Evolutionary conservation across 1,140 invertebrate species (phyloP).

Genomic region (Berghia stephanieae): DNA sequence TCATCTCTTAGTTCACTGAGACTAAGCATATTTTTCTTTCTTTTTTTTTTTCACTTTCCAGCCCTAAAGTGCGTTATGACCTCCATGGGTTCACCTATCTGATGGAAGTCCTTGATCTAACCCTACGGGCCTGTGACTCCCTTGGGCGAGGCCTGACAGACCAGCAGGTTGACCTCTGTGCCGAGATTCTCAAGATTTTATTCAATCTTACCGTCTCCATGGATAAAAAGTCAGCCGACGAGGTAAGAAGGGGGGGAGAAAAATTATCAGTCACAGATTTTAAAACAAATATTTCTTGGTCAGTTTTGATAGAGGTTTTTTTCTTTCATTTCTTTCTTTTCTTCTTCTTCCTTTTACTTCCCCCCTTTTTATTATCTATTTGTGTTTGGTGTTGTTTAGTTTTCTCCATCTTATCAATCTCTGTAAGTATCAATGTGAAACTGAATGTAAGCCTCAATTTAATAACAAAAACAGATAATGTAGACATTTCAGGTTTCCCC

Average conservation of each 20-base stretch:
- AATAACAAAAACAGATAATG: too few relatives aligned
- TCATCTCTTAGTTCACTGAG: too few relatives aligned
- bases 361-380: too few relatives aligned
- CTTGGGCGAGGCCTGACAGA: constrained; percentile 64
- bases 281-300: neutral
- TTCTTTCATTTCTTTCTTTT: too few relatives aligned
- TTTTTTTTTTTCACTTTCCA: constrained; percentile 50
- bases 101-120: constrained; percentile 81
- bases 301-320: too few relatives aligned
- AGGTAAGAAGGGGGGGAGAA: constrained; percentile 50
- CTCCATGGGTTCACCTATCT: constrained; percentile 83
- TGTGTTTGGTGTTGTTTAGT: too few relatives aligned
- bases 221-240: constrained; percentile 66
- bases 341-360: too few relatives aligned
- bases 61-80: constrained; percentile 78
- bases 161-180: constrained; percentile 77
- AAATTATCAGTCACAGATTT: neutral
- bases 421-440: too few relatives aligned
- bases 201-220: constrained; percentile 82
- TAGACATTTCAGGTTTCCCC: too few relatives aligned
- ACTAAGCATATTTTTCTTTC: too few relatives aligned
- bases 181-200: constrained; percentile 87
- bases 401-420: too few relatives aligned
- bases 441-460: too few relatives aligned
- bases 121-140: constrained; percentile 69